Percentiles rank a stretch among this genome's conserved stretches.
These are phyloP conservation scores for Conomelus anceps DNA, from an alignment of 2,888 invertebrate genomes.

Conservation along the genomic window DNA sequence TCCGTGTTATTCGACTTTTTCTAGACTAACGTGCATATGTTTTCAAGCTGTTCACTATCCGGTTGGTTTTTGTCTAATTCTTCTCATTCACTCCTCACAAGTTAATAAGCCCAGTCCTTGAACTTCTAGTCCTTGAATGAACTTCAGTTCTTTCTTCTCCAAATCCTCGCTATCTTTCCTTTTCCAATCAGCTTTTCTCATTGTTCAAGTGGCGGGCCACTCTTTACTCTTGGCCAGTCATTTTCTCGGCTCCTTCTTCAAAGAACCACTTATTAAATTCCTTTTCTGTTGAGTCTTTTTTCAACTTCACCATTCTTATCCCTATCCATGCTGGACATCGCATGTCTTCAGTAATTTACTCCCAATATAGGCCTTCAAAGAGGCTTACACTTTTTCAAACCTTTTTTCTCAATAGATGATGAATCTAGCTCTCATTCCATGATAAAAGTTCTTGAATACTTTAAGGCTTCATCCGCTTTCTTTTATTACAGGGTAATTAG, in stretches of 20 bases:
- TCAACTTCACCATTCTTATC: not conserved
- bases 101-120: not conserved
- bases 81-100: not conserved
- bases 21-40: not conserved
- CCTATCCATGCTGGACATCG: not conserved
- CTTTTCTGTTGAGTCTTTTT: not conserved
- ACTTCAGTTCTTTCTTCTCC: not conserved
- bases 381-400: no score
- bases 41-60: not conserved
- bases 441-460: no score
- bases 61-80: not conserved
- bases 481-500: no score
- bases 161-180: not conserved
- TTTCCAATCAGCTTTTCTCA: not conserved
- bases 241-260: not conserved
- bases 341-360: not conserved
- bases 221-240: not conserved
- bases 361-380: no score
- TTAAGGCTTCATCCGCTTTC: no score
- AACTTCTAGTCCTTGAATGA: no score
- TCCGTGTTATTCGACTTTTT: not conserved
- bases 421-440: no score
- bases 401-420: no score
- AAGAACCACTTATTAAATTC: not conserved
- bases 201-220: not conserved